phyloP scores from a whole-genome alignment of 2,888 invertebrate species.

The Pollenia griseotomentosa region DNA sequence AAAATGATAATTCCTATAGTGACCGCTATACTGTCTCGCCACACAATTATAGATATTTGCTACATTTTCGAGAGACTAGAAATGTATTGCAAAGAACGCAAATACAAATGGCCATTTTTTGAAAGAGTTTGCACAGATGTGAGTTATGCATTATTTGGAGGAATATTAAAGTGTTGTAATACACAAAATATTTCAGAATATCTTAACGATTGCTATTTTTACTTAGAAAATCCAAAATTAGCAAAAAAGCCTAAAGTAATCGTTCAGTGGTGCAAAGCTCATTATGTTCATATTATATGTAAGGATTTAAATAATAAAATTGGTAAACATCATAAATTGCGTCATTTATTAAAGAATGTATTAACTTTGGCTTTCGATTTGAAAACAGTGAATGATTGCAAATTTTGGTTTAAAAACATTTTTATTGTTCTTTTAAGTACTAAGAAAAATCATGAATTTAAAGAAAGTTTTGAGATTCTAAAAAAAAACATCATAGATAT shows the following conservation, averaged over 20 bases:
- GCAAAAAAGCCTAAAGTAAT: not conserved
- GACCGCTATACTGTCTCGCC: not conserved
- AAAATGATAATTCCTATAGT: conserved; percentile 28
- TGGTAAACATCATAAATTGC: not conserved
- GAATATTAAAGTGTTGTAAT: too few relatives aligned
- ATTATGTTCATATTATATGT: conserved; percentile 6
- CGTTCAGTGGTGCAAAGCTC: not conserved
- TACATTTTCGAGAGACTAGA: conserved; percentile 17
- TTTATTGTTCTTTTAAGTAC: conserved; percentile 15
- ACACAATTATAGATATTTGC: conserved; percentile 2
- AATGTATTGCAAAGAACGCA: conserved; percentile 4
- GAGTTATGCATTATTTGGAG: too few relatives aligned
- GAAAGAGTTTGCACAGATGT: too few relatives aligned
- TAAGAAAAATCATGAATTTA: conserved; percentile 1
- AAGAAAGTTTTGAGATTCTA: not conserved
- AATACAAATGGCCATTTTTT: too few relatives aligned
- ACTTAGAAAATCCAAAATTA: not conserved
- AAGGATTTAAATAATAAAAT: conserved; percentile 1
- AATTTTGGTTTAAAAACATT: conserved; percentile 23
- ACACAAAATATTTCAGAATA: not conserved
- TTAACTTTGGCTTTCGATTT: conserved; percentile 1
- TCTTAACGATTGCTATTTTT: not conserved
- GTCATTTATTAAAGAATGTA: too few relatives aligned
- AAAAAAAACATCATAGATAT: not conserved
- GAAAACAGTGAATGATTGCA: conserved; percentile 1